Conservation (phyloP, 2,113 vertebrate species). For the Melanocharis versteri region DNA sequence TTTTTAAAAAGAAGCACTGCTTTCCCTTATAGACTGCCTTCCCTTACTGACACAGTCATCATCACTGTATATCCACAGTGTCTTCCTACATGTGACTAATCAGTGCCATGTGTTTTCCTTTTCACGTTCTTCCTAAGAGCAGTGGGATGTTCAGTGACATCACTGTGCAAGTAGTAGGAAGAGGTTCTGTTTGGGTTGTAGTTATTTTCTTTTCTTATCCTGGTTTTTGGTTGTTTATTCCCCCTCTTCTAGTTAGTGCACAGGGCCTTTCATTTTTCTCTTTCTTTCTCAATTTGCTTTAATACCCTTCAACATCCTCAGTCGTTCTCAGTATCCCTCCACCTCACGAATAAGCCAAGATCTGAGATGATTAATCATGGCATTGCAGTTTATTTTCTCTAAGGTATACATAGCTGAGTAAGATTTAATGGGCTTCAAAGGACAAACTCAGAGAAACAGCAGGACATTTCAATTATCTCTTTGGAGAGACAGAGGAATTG, state of each 20-base stretch:
- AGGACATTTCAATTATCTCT: not conserved
- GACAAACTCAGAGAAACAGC: not conserved
- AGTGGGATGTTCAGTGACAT: not conserved
- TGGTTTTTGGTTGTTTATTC: not conserved
- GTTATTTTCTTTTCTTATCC: not conserved
- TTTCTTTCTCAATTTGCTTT: conserved; percentile 8
- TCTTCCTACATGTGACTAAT: not conserved
- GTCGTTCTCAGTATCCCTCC: not conserved
- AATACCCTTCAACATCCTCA: not conserved
- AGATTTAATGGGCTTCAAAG: conserved; percentile 18
- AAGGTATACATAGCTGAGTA: not conserved
- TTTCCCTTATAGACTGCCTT: not conserved
- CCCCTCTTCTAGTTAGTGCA: not conserved
- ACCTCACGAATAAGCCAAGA: not conserved
- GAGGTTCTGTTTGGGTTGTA: not conserved
- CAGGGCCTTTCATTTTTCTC: not conserved
- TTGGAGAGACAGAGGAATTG: not conserved
- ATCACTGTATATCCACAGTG: not conserved
- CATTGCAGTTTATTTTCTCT: conserved; percentile 15
- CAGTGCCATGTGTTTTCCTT: not conserved
- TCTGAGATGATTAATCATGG: not conserved
- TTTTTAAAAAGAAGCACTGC: not conserved
- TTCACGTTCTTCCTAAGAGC: not conserved
- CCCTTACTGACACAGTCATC: not conserved
- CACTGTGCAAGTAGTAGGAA: not conserved